Conservation (phyloP, 2,113 vertebrate genomes). For the Pleuronectes platessa region DNA sequence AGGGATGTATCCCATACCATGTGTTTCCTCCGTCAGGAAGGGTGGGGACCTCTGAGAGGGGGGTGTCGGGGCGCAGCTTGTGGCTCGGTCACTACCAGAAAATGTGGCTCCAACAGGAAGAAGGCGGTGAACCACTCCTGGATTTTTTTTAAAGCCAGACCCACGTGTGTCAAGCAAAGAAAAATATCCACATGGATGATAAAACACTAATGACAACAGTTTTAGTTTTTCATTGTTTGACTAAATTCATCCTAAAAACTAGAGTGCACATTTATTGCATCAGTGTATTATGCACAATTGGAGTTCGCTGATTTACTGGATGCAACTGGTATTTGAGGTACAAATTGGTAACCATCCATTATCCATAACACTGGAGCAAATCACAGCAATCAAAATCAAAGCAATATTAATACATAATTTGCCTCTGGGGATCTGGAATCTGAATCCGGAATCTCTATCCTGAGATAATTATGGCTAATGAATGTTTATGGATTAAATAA, state of each 20-base stretch:
- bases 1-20: slow-evolving; percentile 46
- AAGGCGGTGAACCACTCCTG: slow-evolving; percentile 7
- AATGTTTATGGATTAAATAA: too few relatives aligned
- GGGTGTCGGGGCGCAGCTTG: slow-evolving; percentile 5
- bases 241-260: background rate
- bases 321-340: background rate
- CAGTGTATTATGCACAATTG: background rate
- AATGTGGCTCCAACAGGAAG: slow-evolving; percentile 35
- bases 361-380: too few relatives aligned
- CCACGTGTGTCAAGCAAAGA: background rate
- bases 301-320: background rate
- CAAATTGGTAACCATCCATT: too few relatives aligned
- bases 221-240: background rate
- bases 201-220: slow-evolving; percentile 7
- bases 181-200: slow-evolving; percentile 1
- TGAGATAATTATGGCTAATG: too few relatives aligned
- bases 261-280: background rate
- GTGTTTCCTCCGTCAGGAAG: slow-evolving; percentile 74
- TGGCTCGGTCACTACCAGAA: slow-evolving; percentile 24
- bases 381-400: too few relatives aligned
- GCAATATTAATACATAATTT: too few relatives aligned
- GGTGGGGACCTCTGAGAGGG: slow-evolving; percentile 35
- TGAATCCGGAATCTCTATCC: too few relatives aligned
- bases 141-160: background rate
- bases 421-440: too few relatives aligned